Conservation (phyloP, 2,113 vertebrate species). For the Hypanus sabinus region DNA sequence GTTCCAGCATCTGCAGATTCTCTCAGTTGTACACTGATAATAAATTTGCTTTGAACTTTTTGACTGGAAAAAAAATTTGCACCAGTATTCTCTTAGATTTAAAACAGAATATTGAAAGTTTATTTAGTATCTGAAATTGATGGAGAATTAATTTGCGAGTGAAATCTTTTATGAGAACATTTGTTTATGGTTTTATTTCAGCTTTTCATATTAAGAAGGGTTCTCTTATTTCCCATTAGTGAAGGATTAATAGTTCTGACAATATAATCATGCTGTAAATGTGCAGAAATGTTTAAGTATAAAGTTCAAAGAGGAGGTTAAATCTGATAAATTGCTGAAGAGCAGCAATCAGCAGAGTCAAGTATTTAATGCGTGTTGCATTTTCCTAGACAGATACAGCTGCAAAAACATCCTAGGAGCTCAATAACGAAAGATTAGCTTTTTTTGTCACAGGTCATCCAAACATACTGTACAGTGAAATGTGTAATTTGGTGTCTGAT, state of each 20-base stretch:
- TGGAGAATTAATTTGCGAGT: neutral
- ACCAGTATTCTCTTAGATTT: neutral
- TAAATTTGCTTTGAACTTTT: no score
- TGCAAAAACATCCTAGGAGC: neutral
- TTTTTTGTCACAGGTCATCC: no score
- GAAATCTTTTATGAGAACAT: neutral
- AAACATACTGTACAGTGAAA: no score
- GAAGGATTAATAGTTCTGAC: neutral
- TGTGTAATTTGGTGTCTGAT: no score
- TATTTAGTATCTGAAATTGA: neutral
- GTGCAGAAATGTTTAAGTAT: neutral
- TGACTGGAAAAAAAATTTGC: neutral
- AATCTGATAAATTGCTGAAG: neutral
- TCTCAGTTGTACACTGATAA: no score
- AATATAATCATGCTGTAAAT: neutral
- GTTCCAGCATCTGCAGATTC: no score
- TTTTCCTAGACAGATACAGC: neutral
- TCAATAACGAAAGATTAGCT: neutral
- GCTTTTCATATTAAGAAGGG: neutral
- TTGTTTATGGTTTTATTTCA: neutral
- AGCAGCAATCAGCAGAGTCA: constrained; percentile 5
- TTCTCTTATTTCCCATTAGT: neutral
- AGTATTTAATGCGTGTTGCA: neutral
- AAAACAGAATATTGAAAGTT: neutral
- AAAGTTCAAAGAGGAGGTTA: neutral